These are phyloP conservation scores for Mesodorylaimus sp. DNA, from an alignment of 2,888 invertebrate genomes.

Conservation along the genomic window DNA sequence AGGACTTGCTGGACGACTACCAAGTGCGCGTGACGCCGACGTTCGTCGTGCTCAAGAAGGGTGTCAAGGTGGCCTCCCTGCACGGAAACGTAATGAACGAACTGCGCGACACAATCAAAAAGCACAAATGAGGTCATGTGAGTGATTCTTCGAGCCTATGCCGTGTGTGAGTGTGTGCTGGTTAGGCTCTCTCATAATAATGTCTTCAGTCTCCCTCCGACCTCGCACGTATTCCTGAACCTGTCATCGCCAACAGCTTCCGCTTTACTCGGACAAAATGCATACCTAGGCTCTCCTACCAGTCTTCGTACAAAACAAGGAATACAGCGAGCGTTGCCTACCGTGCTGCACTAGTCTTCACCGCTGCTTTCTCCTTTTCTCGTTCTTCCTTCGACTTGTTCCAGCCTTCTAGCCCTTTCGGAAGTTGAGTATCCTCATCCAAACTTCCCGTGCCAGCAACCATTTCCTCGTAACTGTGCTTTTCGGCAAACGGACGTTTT, in stretches of 20 bases:
- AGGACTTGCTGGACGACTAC: conserved; percentile 18
- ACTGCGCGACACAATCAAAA: conserved; percentile 13
- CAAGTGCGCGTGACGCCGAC: conserved; percentile 26
- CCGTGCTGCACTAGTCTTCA: too few species aligned
- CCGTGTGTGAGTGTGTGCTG: too few species aligned
- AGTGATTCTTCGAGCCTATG: too few species aligned
- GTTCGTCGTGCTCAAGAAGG: conserved; percentile 23
- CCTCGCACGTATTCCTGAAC: too few species aligned
- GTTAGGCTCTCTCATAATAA: too few species aligned
- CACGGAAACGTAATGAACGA: conserved; percentile 21
- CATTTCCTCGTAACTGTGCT: conserved; percentile 97
- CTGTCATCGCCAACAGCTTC: too few species aligned
- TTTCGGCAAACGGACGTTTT: conserved; percentile 82
- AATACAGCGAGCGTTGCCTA: too few species aligned
- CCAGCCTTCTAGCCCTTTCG: conserved; percentile 87
- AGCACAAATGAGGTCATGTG: conserved; percentile 7
- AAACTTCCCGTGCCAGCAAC: conserved; percentile 94
- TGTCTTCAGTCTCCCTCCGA: too few species aligned
- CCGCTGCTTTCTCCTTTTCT: background rate
- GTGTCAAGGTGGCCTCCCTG: conserved; percentile 17
- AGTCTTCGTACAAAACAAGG: too few species aligned
- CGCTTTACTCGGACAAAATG: too few species aligned
- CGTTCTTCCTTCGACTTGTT: conserved; percentile 39
- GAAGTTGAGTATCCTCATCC: conserved; percentile 82
- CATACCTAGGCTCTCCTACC: too few species aligned